Evolutionary conservation across 1,140 invertebrate genomes (phyloP), one percentile per base, ranked within the genome.

Genomic region (Penaeus chinensis): DNA sequence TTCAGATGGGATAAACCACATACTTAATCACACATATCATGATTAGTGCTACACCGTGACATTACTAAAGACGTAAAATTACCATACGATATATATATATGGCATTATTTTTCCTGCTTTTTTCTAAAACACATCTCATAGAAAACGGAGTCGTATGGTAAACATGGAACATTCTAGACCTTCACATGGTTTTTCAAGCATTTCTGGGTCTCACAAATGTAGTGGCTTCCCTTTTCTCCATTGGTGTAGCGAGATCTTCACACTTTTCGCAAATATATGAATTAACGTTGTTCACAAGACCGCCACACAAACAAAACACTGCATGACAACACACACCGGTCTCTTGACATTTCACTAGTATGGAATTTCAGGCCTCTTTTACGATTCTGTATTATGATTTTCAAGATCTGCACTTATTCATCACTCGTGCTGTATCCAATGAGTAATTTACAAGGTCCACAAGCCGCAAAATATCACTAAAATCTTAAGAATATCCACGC

Each of bases 131-230:
- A 54, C 54, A 3, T 47, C 63, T 69, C 62, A 85, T 11, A 86
- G 84, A 86, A 86, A 86, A 86, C 62, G 84, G 62, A 32, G 18
- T 47, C 78, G 20, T 62, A 86, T 86, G 84, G 84, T 86, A 86
- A 86, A 86, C 84, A 86, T 32, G 42, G 84, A 86, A 86, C 71
- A 63, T 69, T 86, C 84, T 80, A 71, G 84, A 80, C 69, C 20
- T 61, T 66, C 65, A 60, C 19, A 71, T 24, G 71, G 54, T 80
- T 80, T 13, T 22, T 27, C 32, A 66, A 22, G 3, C 66, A 77
- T 77, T 37, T 77, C 74, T 20, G 47, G 32, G 20, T 16, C 16
- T 54, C 54, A 54, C 11, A 54, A 2, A 54, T 54, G 54, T 54
- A 8, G 11, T 54, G 54, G 54, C 54, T 54, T 54, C 16, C 8